These are phyloP conservation scores for Seriola aureovittata DNA, from an alignment of 2,113 vertebrate species.

Conservation along the genomic window DNA sequence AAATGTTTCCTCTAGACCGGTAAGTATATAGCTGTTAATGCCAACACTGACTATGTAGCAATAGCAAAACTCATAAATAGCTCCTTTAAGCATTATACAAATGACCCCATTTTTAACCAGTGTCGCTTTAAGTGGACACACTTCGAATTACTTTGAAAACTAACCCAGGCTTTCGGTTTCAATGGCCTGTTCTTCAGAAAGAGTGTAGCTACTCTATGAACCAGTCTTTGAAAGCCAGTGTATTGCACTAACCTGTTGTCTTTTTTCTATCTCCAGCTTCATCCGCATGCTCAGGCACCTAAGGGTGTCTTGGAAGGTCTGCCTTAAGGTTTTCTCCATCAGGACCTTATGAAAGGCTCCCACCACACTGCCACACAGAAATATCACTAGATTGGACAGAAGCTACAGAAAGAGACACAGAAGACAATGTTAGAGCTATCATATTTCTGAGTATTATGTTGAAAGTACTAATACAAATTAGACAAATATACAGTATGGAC, in stretches of 20 bases:
- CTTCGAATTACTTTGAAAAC: not conserved
- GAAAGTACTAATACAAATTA: not conserved
- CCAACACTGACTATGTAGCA: too few species aligned
- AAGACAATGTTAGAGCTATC: constrained; percentile 8
- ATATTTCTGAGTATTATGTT: too few species aligned
- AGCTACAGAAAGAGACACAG: constrained; percentile 82
- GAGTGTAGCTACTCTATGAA: not conserved
- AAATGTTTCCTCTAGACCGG: too few species aligned
- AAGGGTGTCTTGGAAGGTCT: constrained; percentile 93
- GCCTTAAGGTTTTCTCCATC: constrained; percentile 92
- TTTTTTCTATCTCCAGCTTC: constrained; percentile 96
- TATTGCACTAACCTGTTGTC: constrained; percentile 90
- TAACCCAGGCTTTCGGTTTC: not conserved
- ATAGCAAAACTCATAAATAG: too few species aligned
- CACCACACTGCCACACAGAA: constrained; percentile 91
- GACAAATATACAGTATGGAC: not conserved
- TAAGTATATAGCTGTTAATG: too few species aligned
- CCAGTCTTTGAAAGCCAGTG: not conserved
- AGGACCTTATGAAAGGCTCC: constrained; percentile 96
- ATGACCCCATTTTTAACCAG: not conserved
- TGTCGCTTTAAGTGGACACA: not conserved
- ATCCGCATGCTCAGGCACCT: constrained; percentile 93
- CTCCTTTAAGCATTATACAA: not conserved
- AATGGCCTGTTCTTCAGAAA: not conserved
- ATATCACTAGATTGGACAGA: constrained; percentile 90